Evolutionary conservation across 1,140 invertebrate species (phyloP), one percentile per base, ranked within the genome.

Genomic region (Pentalonia nigronervosa): DNA sequence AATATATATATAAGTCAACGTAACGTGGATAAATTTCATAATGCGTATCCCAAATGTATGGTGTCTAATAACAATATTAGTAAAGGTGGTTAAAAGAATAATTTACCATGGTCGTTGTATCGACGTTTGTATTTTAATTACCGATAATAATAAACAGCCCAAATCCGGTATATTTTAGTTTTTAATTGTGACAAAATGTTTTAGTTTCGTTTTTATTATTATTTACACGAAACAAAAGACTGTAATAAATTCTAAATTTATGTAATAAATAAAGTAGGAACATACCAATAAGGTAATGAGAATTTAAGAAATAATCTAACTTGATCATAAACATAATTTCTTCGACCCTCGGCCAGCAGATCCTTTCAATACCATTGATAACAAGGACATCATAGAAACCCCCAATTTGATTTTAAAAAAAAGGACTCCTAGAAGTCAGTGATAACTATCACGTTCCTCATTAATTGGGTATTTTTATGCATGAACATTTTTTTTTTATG

Each of bases 291-390:
- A 76, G 56, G 81, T 53, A 86, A 93, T 93, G 76, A 84, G 48
- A 93, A 93, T 93, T 93, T 93, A 84, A 84, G 81, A 93, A 86
- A 83, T 93, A 93, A 93, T 83, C 81, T 86, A 84, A 84, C 48
- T 93, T 50, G 91, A 93, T 93, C 48, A 53, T 48, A 84, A 93
- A 84, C 91, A 86, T 53, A 81, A 84, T 84, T 93, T 93, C 81
- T 84, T 93, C 81, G 81, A 91, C n/a, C 81, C 48, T 25, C 45
- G 81, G 81, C 76, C 81, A 30, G 91, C 47, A 48, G 91, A 84
- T 93, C 81, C 67, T 86, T 83, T 83, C 76, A 81, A 83, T 83
- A 86, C 81, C 91, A 53, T 93, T 45, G 36, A 25, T 83, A 34
- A 84, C 48, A 86, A 93, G 36, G 34, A 86, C 47, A n/a, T 30